Percentiles rank a stretch among this genome's conserved stretches.
Conservation (phyloP, 1,140 invertebrate genomes). For the Bombus huntii region DNA sequence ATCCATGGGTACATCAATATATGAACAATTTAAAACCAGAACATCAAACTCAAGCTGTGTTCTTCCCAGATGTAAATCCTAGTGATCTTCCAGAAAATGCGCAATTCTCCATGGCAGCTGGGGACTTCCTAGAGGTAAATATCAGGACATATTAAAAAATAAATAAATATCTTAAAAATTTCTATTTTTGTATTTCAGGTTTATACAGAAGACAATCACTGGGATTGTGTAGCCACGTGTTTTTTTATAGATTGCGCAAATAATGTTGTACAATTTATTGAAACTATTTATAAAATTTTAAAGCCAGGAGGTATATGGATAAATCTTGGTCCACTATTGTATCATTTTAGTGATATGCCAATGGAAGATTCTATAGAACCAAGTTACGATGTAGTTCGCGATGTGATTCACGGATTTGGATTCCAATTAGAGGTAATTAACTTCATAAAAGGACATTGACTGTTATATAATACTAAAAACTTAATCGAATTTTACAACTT, state of each 20-base stretch:
- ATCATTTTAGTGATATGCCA: constrained; percentile 96
- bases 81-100: constrained; percentile 85
- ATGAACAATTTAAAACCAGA: constrained; percentile 92
- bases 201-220: constrained; percentile 89
- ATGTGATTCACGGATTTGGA: constrained; percentile 93
- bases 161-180: not conserved
- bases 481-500: constrained; percentile 69
- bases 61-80: constrained; percentile 96
- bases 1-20: constrained; percentile 97
- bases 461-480: constrained; percentile 13
- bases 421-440: constrained; percentile 91
- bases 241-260: constrained; percentile 99
- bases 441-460: not conserved
- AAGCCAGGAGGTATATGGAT: constrained; percentile 95
- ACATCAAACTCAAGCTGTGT: constrained; percentile 90
- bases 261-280: constrained; percentile 97
- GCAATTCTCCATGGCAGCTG: constrained; percentile 97
- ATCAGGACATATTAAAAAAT: not conserved
- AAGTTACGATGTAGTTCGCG: constrained; percentile 92
- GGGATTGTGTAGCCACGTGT: constrained; percentile 97
- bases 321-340: constrained; percentile 96
- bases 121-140: constrained; percentile 93
- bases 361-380: constrained; percentile 97
- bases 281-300: constrained; percentile 96
- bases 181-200: constrained; percentile 82